These are phyloP conservation scores for Stramonita haemastoma DNA, from an alignment of 2,888 invertebrate species.

Conservation along the genomic window DNA sequence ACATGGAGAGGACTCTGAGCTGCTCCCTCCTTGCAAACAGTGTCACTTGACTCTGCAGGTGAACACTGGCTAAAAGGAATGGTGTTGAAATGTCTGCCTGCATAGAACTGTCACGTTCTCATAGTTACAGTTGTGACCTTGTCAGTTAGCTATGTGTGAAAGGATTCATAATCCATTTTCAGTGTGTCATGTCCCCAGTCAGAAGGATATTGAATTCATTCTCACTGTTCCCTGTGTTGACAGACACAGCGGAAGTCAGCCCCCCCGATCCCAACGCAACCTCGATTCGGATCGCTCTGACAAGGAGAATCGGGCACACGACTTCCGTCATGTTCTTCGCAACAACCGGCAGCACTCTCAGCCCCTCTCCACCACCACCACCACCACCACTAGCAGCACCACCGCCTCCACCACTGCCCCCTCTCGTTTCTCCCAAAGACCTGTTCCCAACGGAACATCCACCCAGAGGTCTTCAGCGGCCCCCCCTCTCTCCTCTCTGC, in stretches of 20 bases:
- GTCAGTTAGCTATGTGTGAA: not conserved
- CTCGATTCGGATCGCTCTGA: conserved; percentile 53
- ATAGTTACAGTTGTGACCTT: too few relatives aligned
- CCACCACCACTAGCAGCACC: not conserved
- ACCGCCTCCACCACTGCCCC: not conserved
- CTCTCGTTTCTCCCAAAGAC: not conserved
- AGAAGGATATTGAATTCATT: not conserved
- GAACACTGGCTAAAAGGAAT: too few relatives aligned
- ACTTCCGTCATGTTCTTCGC: conserved; percentile 41
- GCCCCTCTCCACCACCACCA: conserved; percentile 12
- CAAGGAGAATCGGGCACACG: conserved; percentile 41
- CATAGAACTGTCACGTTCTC: too few relatives aligned
- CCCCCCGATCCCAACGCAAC: conserved; percentile 41
- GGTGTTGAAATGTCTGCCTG: too few relatives aligned
- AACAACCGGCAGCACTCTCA: conserved; percentile 25
- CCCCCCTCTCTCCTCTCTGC: not conserved
- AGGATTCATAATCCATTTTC: not conserved
- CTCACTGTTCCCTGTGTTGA: not conserved
- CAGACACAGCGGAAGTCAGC: conserved; percentile 8
- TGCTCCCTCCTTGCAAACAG: too few relatives aligned
- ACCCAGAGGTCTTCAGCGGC: not conserved
- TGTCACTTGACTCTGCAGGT: too few relatives aligned
- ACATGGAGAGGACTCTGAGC: too few relatives aligned
- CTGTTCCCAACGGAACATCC: not conserved
- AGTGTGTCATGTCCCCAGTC: not conserved